Conservation (phyloP, 2,797 vertebrate genomes). For the Gymnoscopelus microlampas region DNA sequence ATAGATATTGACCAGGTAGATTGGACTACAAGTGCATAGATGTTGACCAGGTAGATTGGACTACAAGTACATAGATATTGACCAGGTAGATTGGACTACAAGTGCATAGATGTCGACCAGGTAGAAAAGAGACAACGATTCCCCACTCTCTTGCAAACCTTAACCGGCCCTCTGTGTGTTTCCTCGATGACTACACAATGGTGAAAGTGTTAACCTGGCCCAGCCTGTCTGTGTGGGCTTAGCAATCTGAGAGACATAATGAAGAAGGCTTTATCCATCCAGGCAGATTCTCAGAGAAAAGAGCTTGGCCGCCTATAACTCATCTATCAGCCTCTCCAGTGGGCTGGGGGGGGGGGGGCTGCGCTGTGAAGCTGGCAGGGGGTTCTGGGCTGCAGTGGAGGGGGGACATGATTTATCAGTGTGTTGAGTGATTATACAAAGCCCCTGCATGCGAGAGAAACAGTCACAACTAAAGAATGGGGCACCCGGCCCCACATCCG, state of each 20-base stretch:
- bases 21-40: too few relatives aligned
- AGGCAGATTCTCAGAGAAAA: conserved; percentile 50
- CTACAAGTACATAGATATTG: conserved; percentile 14
- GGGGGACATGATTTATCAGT: conserved; percentile 70
- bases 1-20: too few relatives aligned
- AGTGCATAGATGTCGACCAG: conserved; percentile 12
- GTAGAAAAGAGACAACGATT: conserved; percentile 3
- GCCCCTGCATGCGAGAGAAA: conserved; percentile 51
- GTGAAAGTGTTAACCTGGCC: conserved; percentile 39
- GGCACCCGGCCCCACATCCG: conserved; percentile 56
- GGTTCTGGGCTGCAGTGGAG: conserved; percentile 68
- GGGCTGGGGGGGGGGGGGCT: conserved; percentile 32
- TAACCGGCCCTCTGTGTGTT: conserved; percentile 15
- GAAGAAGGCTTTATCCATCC: conserved; percentile 60
- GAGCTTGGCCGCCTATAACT: conserved; percentile 59
- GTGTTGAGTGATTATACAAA: conserved; percentile 70
- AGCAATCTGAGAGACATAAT: conserved; percentile 62
- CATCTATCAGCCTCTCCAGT: conserved; percentile 65
- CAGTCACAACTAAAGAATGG: conserved; percentile 64
- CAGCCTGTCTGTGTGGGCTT: conserved; percentile 15
- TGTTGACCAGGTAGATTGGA: conserved; percentile 4
- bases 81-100: conserved; percentile 11
- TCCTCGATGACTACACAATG: conserved; percentile 33
- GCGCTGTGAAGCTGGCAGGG: conserved; percentile 70
- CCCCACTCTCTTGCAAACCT: background rate